phyloP scores from a whole-genome alignment of 2,888 invertebrate species.

The Perdita meconis region DNA sequence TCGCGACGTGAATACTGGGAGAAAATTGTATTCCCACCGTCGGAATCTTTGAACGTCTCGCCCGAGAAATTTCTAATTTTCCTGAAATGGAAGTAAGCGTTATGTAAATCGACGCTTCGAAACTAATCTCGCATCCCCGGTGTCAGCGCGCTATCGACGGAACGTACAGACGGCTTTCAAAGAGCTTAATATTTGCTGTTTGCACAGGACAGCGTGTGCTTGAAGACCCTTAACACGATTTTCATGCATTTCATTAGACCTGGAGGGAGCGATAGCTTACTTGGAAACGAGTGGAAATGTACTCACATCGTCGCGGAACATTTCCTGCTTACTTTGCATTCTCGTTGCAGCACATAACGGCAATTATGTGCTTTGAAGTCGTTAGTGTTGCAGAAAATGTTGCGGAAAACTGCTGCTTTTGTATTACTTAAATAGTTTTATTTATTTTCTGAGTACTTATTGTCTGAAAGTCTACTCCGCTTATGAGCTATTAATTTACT shows the following conservation, averaged over 20 bases:
- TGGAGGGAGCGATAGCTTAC: neutral
- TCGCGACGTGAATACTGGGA: neutral
- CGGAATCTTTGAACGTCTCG: neutral
- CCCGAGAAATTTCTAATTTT: constrained; percentile 22
- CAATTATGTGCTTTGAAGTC: too few relatives aligned
- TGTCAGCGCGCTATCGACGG: constrained; percentile 5
- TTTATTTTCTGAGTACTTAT: too few relatives aligned
- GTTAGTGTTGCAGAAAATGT: too few relatives aligned
- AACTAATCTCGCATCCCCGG: constrained; percentile 21
- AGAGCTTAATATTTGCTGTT: neutral
- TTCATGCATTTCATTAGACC: constrained; percentile 2
- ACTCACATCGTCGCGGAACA: neutral
- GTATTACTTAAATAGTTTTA: too few relatives aligned
- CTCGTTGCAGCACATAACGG: neutral
- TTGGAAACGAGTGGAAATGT: neutral
- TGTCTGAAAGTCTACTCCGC: too few relatives aligned
- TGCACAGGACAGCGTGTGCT: neutral
- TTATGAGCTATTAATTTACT: too few relatives aligned
- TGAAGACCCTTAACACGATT: constrained; percentile 1
- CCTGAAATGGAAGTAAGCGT: constrained; percentile 24
- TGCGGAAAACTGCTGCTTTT: too few relatives aligned
- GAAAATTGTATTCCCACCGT: neutral
- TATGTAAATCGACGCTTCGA: constrained; percentile 28
- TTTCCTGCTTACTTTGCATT: neutral
- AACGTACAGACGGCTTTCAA: neutral